Percentiles rank a stretch among this genome's conserved stretches.
Conservation (phyloP, 1,140 invertebrate species). For the Pogonognathellus flavescens region DNA sequence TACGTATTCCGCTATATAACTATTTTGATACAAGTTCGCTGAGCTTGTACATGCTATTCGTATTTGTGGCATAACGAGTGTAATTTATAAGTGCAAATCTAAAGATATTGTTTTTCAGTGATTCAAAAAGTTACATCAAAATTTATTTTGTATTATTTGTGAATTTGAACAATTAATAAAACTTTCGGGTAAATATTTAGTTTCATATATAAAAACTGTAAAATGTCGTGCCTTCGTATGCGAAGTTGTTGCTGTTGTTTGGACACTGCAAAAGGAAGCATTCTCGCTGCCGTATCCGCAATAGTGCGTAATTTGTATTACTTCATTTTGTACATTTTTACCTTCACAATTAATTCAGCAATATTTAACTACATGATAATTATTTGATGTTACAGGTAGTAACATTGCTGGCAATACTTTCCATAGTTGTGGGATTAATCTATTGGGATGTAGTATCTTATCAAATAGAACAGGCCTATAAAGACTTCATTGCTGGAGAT, state of each 20-base stretch:
- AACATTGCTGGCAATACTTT: slow-evolving; percentile 54
- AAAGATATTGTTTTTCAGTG: too few relatives aligned
- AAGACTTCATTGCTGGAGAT: slow-evolving; percentile 54
- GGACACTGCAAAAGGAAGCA: slow-evolving; percentile 63
- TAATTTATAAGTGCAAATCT: neutral
- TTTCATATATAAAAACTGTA: neutral
- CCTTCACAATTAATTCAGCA: slow-evolving; percentile 11
- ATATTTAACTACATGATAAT: neutral
- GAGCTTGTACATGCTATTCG: too few relatives aligned
- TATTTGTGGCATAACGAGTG: too few relatives aligned
- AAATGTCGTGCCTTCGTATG: slow-evolving; percentile 63
- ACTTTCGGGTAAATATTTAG: neutral
- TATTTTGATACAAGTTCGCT: too few relatives aligned
- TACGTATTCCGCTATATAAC: too few relatives aligned
- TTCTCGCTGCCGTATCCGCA: slow-evolving; percentile 56
- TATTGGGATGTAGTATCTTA: slow-evolving; percentile 64
- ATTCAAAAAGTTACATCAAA: too few relatives aligned
- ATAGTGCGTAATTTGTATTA: slow-evolving; percentile 61
- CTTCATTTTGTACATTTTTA: slow-evolving; percentile 1
- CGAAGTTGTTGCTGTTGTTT: slow-evolving; percentile 64
- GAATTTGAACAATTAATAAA: too few relatives aligned
- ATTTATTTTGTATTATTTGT: too few relatives aligned
- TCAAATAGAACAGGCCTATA: slow-evolving; percentile 53
- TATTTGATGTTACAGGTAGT: slow-evolving; percentile 54
- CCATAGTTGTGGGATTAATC: slow-evolving; percentile 63